These are phyloP conservation scores for Crematogaster levior DNA, from an alignment of 2,888 invertebrate genomes.

Conservation along the genomic window DNA sequence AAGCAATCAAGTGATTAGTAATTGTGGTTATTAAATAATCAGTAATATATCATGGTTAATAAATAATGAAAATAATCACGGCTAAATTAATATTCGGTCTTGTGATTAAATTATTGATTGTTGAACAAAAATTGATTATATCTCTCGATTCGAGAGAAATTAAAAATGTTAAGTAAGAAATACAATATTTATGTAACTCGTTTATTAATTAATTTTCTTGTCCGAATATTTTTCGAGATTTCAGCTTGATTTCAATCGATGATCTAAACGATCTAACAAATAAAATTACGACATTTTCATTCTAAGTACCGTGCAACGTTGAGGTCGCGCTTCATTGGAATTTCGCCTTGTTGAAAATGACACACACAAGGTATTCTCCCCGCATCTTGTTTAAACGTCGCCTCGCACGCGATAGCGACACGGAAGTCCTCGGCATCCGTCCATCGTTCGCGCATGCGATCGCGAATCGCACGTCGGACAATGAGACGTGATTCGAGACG, in stretches of 20 bases:
- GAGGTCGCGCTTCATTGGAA: conserved; percentile 5
- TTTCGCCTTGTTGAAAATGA: conserved; percentile 35
- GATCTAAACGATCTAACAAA: neutral
- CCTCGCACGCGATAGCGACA: conserved; percentile 42
- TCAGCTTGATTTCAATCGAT: neutral
- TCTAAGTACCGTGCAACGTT: neutral
- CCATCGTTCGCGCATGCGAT: conserved; percentile 41
- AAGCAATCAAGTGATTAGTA: conserved; percentile 42
- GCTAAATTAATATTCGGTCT: conserved; percentile 34
- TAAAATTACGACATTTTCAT: neutral
- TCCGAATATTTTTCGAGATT: neutral
- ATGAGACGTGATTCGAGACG: conserved; percentile 70
- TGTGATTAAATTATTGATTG: conserved; percentile 26
- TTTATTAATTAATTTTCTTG: conserved; percentile 7
- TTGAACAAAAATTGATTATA: conserved; percentile 9
- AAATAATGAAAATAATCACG: conserved; percentile 25
- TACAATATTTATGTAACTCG: no score
- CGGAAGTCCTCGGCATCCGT: conserved; percentile 48
- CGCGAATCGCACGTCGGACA: conserved; percentile 61
- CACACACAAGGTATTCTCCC: conserved; percentile 28
- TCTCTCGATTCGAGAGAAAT: conserved; percentile 14
- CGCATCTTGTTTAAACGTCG: conserved; percentile 41
- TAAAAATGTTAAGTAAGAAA: neutral
- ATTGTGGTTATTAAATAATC: conserved; percentile 35
- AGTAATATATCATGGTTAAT: conserved; percentile 20